Evolutionary conservation across 2,888 invertebrate species (phyloP).

Genomic region (Yponomeuta malinellus): DNA sequence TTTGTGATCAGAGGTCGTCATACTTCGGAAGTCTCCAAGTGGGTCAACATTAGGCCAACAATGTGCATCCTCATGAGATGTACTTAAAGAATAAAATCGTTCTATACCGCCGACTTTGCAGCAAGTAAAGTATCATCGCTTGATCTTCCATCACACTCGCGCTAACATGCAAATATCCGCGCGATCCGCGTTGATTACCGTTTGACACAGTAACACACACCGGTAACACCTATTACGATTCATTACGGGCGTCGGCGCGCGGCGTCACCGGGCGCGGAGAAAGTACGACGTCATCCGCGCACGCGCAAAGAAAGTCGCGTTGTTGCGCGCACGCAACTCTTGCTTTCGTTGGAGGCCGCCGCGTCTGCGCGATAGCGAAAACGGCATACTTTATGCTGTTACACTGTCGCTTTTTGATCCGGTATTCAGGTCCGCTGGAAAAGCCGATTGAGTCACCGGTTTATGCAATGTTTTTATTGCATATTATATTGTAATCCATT

Average conservation of each 20-base stretch:
- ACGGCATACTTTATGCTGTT: constrained; percentile 52
- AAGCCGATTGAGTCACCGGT: constrained; percentile 53
- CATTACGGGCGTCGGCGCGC: constrained; percentile 59
- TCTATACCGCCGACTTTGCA: too few relatives aligned
- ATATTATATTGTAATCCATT: neutral
- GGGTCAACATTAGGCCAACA: too few relatives aligned
- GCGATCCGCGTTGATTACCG: neutral
- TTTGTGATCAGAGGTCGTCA: too few relatives aligned
- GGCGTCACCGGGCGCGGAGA: constrained; percentile 57
- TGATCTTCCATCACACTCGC: constrained; percentile 26
- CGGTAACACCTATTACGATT: constrained; percentile 37
- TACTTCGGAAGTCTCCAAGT: too few relatives aligned
- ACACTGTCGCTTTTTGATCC: constrained; percentile 61
- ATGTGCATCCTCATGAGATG: too few relatives aligned
- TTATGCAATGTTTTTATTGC: neutral
- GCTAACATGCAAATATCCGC: constrained; percentile 6
- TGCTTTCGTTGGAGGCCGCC: constrained; percentile 66
- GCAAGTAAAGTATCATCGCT: neutral
- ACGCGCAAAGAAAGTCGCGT: constrained; percentile 71
- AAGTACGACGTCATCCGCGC: constrained; percentile 64
- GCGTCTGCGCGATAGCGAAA: constrained; percentile 71
- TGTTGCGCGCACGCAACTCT: constrained; percentile 54
- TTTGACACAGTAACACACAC: constrained; percentile 17
- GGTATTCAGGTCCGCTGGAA: constrained; percentile 67
- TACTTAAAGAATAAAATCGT: too few relatives aligned